Conservation (phyloP, 2,888 invertebrate genomes). For the Dryomyza anilis region DNA sequence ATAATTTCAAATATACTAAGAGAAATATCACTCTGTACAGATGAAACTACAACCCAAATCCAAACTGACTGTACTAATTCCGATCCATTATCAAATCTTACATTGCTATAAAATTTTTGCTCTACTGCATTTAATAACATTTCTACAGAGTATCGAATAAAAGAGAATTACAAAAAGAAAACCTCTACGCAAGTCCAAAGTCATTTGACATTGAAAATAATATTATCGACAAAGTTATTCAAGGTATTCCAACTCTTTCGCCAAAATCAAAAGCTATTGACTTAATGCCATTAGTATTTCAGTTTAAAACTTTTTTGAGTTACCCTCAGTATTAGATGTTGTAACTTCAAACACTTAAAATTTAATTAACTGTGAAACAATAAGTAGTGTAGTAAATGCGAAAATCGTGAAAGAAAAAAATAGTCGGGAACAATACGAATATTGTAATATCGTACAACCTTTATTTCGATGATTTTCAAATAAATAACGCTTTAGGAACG, state of each 20-base stretch:
- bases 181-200: background rate
- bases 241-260: background rate
- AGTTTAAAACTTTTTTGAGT: background rate
- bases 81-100: background rate
- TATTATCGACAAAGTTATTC: background rate
- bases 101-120: background rate
- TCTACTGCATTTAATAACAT: background rate
- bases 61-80: too few relatives aligned
- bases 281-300: background rate
- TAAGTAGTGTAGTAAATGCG: background rate
- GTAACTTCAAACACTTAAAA: background rate
- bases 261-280: background rate
- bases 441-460: slow-evolving; percentile 20
- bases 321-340: background rate
- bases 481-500: slow-evolving; percentile 21
- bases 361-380: background rate
- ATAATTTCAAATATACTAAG: background rate
- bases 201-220: background rate
- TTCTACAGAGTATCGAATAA: background rate
- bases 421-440: background rate
- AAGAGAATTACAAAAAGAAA: background rate
- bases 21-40: background rate
- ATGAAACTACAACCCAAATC: too few relatives aligned
- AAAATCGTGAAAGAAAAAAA: slow-evolving; percentile 8
- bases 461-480: slow-evolving; percentile 25